Evolutionary conservation across 2,888 invertebrate species (phyloP).

Genomic region (Diaprepes abbreviatus): DNA sequence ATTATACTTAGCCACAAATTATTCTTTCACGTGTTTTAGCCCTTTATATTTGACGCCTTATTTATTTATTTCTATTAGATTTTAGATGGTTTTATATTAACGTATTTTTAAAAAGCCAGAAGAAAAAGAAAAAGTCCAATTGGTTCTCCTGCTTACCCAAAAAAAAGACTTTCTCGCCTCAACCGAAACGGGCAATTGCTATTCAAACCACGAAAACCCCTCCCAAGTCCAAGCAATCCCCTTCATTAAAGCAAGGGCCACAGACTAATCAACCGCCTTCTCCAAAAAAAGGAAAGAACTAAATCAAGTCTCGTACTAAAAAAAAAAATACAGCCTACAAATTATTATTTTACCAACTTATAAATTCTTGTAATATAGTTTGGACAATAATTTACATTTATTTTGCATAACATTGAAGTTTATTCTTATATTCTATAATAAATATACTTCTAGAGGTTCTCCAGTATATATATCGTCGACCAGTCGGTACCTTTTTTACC

Average conservation of each 20-base stretch:
- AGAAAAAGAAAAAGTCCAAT: conserved; percentile 18
- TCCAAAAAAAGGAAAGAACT: neutral
- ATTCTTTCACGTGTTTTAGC: too few relatives aligned
- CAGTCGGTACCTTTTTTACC: too few relatives aligned
- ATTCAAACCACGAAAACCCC: neutral
- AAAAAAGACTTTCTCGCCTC: neutral
- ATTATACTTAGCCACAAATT: too few relatives aligned
- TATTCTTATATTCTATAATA: too few relatives aligned
- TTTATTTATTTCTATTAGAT: conserved; percentile 33
- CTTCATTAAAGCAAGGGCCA: neutral
- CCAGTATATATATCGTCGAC: too few relatives aligned
- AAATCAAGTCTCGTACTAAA: too few relatives aligned
- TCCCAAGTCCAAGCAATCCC: neutral
- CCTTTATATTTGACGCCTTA: too few relatives aligned
- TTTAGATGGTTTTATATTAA: conserved; percentile 38
- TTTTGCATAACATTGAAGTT: too few relatives aligned
- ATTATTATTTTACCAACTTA: neutral
- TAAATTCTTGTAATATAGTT: neutral
- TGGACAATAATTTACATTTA: too few relatives aligned
- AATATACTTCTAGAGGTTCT: too few relatives aligned
- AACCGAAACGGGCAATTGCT: neutral
- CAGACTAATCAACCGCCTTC: neutral
- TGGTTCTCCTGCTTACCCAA: neutral
- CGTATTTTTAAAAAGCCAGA: conserved; percentile 26
- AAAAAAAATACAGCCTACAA: neutral